These are phyloP conservation scores for Poeciliopsis gracilis DNA, from an alignment of 2,797 vertebrate species.

Conservation along the genomic window DNA sequence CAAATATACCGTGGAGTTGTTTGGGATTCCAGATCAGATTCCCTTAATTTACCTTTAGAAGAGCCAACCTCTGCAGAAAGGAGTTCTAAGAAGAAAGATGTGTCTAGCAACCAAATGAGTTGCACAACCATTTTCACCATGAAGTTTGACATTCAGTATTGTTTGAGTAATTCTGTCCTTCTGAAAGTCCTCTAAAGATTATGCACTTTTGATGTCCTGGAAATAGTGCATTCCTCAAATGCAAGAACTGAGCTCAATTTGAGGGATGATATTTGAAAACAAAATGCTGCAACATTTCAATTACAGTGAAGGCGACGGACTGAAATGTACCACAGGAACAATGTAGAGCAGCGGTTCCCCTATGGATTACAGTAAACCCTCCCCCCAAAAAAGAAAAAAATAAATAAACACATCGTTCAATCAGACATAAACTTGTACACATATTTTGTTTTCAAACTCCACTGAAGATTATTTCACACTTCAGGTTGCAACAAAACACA, in stretches of 20 bases:
- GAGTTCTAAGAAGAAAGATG: background rate
- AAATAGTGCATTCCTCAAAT: slow-evolving; percentile 62
- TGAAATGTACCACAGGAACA: slow-evolving; percentile 31
- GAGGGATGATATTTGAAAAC: slow-evolving; percentile 59
- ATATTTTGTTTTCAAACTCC: too few species aligned
- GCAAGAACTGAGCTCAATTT: slow-evolving; percentile 65
- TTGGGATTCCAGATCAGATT: slow-evolving; percentile 20
- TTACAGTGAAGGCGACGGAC: slow-evolving; percentile 65
- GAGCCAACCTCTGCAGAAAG: background rate
- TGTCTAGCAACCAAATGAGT: slow-evolving; percentile 5
- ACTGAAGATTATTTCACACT: too few species aligned
- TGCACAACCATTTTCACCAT: slow-evolving; percentile 18
- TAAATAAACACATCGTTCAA: too few species aligned
- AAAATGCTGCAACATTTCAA: slow-evolving; percentile 69
- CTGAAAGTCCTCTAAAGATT: slow-evolving; percentile 28
- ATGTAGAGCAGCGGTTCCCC: background rate
- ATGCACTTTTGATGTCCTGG: slow-evolving; percentile 15
- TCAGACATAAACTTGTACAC: too few species aligned
- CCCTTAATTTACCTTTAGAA: slow-evolving; percentile 17
- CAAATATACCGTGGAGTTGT: background rate
- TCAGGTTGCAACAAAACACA: too few species aligned
- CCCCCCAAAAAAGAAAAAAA: too few species aligned
- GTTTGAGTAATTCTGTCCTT: slow-evolving; percentile 25
- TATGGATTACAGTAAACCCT: too few species aligned
- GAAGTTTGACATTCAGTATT: slow-evolving; percentile 21